Evolutionary conservation across 2,113 vertebrate species (phyloP), one percentile per base, ranked within the genome.

Genomic region (Clarias macrocephalus): DNA sequence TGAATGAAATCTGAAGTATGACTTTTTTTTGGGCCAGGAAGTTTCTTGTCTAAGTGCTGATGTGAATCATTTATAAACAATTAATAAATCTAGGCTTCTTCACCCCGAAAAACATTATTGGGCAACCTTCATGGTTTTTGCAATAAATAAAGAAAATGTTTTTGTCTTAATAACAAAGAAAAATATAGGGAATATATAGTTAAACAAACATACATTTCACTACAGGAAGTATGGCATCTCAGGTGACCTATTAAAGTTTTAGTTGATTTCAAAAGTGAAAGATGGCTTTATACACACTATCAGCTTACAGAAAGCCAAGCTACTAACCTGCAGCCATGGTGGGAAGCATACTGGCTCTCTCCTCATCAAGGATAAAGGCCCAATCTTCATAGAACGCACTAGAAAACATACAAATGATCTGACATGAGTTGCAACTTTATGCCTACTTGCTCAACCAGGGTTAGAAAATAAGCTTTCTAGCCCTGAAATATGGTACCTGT

Each of bases 381-480:
- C 97, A 98, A 89, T 99, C 97, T 96, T 99, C 98, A 95, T 99
- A 99, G 93, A 97, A 99, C 86, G 96, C 94, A 91, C 98, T 99
- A 70, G 0, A 91, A 79, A 54, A 87, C 21, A 86, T 25, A 60
- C 5, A 11, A 33, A 81, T 15, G 60, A 85, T 48, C n/a, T 23
- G 19, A 76, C 66, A 76, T 57, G 12, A 72, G 7, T n/a, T 59
- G 13, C 12, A 70, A 33, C 8, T 42, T 72, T n/a, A 21, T 19
- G 33, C 18, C 7, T 48, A 48, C 56, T 60, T 70, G 16, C 16
- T 25, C 0, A 42, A 59, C 57, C 52, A 30, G 54, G 28, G 19
- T 37, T 73, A 60, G 25, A 5, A 66, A 33, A 83, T 23, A 18
- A 54, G 25, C 15, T 21, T 56, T 70, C 16, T 12, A 54, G 10